Evolutionary conservation across 2,888 invertebrate genomes (phyloP), one percentile per base, ranked within the genome.

Genomic region (Lampropteryx suffumata): DNA sequence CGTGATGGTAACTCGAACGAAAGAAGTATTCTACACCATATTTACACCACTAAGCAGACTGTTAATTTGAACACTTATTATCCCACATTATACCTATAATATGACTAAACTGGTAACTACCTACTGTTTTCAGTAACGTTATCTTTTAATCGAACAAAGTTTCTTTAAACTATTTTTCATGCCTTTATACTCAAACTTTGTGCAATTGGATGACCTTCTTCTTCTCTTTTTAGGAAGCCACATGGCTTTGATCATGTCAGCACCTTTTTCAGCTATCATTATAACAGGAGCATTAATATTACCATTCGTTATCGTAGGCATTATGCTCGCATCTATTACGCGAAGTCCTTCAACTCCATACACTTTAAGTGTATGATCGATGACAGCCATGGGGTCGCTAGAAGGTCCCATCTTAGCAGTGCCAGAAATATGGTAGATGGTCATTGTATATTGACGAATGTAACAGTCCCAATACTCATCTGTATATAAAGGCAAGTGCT

Each of bases 391-490:
- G 0, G 94, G 94, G 72, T 97, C 96, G 0, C 73, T 90, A 1
- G 92, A 66, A 0, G 96, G 95, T 0, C 96, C 97, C 97, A 97
- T 97, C 79, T 96, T 96, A 0, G 94, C 93, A 0, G 96, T 95
- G 46, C 96, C 95, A 0, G 95, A 95, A 83, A 96, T 91, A 70
- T 97, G 96, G 70, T 97, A 97, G 62, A 97, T 96, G 0, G 96
- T 96, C 92, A 96, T 94, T 0, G 96, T 96, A 71, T 96, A 97
- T 66, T 96, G 96, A 2, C 95, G 89, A 14, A 96, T 93, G 27
- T 92, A 92, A 68, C 97, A 97, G 54, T 96, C 94, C 96, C 97
- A 96, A 59, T 97, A 97, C 24, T 96, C 95, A 64, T 97, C 97
- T 0, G 96, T 96, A 62, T 91, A 95, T 1, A 91, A 82, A 0